Evolutionary conservation across 2,888 invertebrate species (phyloP), one percentile per base, ranked within the genome.

Genomic region (Idaea straminata): DNA sequence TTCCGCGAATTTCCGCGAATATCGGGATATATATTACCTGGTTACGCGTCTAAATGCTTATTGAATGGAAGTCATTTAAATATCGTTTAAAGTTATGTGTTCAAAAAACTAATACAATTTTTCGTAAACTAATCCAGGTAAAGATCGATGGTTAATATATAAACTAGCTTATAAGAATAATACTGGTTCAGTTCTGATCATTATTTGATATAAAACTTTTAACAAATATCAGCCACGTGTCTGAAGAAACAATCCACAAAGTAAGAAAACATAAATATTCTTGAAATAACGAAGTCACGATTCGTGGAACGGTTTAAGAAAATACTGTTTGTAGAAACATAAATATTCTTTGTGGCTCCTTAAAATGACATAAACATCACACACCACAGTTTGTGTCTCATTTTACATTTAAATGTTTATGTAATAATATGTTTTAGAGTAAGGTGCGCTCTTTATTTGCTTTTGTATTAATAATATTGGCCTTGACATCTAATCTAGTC

Each of bases 1-100:
- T 64, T 61, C 38, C 66, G 66, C 72, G 70, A 63, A 65, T 73
- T 72, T 68, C 64, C 61, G 62, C 57, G 64, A 10, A 58, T 35
- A 61, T 60, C 36, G 57, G 58, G 61, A 36, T n/a, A 63, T n/a
- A 63, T 57, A 57, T 62, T 65, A 69, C 62, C 59, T 62, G 58
- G 58, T 47, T 47, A 47, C 10, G 47, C 47, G 47, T 47, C 47
- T 47, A 47, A 47, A 47, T 47, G 47, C 47, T 47, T 47, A 47
- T 47, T 47, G 47, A 13, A 47, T 47, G 47, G 47, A 47, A 47
- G 13, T 47, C 7, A 47, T 47, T 47, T 47, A 47, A 47, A 47
- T 47, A 47, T 10, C 6, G 47, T 47, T 47, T 47, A 47, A 13
- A 4, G 10, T 7, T 13, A 47, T 47, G 47, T 47, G 25, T 25